Base-by-base conservation (phyloP, 2,113 vertebrate genomes). In the Oryzias curvinotus region DNA sequence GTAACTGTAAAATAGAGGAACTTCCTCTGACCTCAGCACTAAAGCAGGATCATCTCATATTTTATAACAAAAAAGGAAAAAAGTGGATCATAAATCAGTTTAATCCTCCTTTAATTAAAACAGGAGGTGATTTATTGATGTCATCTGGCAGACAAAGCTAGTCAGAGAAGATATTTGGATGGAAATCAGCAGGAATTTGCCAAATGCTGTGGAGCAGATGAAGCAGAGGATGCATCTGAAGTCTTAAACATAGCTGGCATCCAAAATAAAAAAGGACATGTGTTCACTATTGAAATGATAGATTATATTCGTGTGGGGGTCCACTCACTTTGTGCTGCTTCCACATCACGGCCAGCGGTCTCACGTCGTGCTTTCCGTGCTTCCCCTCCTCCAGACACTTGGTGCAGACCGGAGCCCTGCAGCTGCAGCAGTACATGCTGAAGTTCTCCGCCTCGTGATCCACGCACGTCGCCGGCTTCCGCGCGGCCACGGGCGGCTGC, bases 391-490 rank as follows among this genome's bases (percentile, higher is more conserved):
- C 95, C 85, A 97, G 83, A 81, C 97, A 99, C 90, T 93, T 93
- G 74, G 90, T 90, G 67, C 96, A 98, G 62, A 97, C 95, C 0
- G 96, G 96, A 53, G 78, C 82, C 49, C 79, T 90, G 92, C 96
- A 99, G 92, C 87, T 92, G 83, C 87, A 89, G 81, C 96, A 99
- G 87, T 95, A 98, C 93, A 95, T 94, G 89, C 90, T 96, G 87
- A 95, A 94, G 91, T 93, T 95, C 88, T 99, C 95, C 88, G 93
- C 83, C n/a, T 99, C 96, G 68, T 99, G 97, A 14, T 98, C 96
- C 0, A 92, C 85, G 77, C 97, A 98, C 0, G 93, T 95, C 26
- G 94, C 90, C 48, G 87, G 80, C 75, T 93, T 95, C 66, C 95
- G 91, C 13, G 89, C 83, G 52, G 88, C 71, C 0, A 79, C 71